A percentile compares a stretch with the other conserved stretches of the same genome.
Conservation (phyloP, 2,113 vertebrate genomes). For the Sceloporus undulatus region DNA sequence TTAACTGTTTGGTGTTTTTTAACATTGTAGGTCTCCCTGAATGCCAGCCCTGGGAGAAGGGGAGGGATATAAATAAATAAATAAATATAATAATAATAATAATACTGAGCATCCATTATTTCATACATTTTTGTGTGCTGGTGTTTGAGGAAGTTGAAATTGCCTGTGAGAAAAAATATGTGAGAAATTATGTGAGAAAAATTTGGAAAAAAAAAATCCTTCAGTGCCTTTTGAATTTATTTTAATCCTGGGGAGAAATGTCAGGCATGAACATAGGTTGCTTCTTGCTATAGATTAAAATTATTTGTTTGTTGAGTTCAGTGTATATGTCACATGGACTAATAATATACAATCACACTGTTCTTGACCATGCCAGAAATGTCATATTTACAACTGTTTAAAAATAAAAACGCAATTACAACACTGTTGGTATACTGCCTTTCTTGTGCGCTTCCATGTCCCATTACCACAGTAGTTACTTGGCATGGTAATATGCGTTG, state of each 20-base stretch:
- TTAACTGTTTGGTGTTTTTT: no score
- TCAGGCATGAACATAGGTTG: not conserved
- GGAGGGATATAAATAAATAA: no score
- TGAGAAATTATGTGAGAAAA: not conserved
- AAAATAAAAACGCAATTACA: not conserved
- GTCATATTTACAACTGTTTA: not conserved
- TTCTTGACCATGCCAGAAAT: not conserved
- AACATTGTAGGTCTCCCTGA: no score
- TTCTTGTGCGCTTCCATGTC: not conserved
- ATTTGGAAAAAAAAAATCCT: not conserved
- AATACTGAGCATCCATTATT: not conserved
- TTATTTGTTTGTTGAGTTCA: not conserved
- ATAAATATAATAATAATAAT: not conserved
- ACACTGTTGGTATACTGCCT: not conserved
- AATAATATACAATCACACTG: not conserved
- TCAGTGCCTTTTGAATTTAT: not conserved
- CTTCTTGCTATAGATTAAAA: not conserved
- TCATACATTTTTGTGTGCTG: not conserved
- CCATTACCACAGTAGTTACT: not conserved
- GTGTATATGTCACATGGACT: not conserved
- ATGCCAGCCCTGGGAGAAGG: no score
- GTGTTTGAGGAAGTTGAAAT: not conserved
- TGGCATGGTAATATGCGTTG: not conserved
- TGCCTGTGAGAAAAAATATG: not conserved
- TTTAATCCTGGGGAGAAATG: not conserved